These are phyloP conservation scores for Helicoverpa armigera DNA, from an alignment of 1,140 invertebrate species.

Conservation along the genomic window DNA sequence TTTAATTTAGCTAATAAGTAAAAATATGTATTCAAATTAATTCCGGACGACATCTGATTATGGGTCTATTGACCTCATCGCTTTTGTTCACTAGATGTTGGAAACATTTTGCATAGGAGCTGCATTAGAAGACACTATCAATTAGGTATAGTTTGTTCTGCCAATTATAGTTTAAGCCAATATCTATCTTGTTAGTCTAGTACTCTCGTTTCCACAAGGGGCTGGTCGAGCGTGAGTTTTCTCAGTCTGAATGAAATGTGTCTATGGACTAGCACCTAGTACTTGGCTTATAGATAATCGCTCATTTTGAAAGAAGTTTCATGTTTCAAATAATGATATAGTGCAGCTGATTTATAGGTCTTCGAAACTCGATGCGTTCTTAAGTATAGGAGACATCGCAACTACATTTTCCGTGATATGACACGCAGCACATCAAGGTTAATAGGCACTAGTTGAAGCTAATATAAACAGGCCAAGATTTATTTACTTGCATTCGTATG, in stretches of 20 bases:
- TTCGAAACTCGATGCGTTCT: neutral
- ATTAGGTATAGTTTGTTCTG: too few species aligned
- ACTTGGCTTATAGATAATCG: too few species aligned
- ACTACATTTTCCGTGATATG: slow-evolving; percentile 33
- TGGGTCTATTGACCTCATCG: slow-evolving; percentile 3
- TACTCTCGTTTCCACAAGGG: too few species aligned
- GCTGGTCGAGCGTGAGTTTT: too few species aligned
- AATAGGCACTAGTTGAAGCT: slow-evolving; percentile 35
- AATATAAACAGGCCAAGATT: slow-evolving; percentile 37
- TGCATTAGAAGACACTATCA: too few species aligned
- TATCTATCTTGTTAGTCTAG: too few species aligned
- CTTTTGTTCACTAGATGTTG: neutral
- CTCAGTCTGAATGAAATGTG: too few species aligned
- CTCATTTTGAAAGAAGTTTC: too few species aligned
- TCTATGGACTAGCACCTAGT: too few species aligned
- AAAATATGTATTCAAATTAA: neutral
- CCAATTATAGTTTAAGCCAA: too few species aligned
- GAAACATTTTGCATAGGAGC: neutral
- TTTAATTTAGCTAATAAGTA: neutral
- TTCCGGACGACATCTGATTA: neutral
- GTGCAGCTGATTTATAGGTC: too few species aligned
- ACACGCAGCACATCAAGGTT: slow-evolving; percentile 27
- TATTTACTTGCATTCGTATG: slow-evolving; percentile 18
- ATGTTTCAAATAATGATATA: too few species aligned
- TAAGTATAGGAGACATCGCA: neutral